Percentiles rank a stretch among this genome's conserved stretches.
Evolutionary conservation across 2,113 vertebrate species (phyloP).

Genomic region (Anas platyrhynchos): DNA sequence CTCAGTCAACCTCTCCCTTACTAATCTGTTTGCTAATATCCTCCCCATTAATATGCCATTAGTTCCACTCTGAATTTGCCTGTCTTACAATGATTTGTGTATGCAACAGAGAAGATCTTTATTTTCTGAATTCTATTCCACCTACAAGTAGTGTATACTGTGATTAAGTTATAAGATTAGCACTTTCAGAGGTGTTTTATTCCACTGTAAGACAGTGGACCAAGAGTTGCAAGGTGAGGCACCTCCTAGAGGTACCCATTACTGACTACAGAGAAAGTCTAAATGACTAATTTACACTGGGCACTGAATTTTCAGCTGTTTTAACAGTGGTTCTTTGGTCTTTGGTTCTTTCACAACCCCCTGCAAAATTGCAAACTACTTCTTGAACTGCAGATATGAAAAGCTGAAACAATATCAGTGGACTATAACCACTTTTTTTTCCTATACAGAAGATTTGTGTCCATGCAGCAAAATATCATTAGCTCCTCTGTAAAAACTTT

Average conservation of each 20-base stretch:
- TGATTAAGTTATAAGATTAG: not conserved
- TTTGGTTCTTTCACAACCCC: not conserved
- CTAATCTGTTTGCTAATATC: not conserved
- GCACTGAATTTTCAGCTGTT: not conserved
- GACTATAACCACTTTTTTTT: not conserved
- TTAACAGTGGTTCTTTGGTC: not conserved
- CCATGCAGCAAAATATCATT: not conserved
- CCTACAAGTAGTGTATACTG: not conserved
- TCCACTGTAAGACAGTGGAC: not conserved
- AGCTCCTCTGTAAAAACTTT: not conserved
- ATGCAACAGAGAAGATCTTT: not conserved
- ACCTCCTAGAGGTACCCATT: not conserved
- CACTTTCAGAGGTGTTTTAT: not conserved
- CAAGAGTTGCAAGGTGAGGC: not conserved
- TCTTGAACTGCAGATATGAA: not conserved
- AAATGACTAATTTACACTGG: not conserved
- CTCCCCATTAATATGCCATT: not conserved
- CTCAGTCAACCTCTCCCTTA: not conserved
- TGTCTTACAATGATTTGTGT: not conserved
- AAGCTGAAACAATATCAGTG: not conserved
- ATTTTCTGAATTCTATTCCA: not conserved
- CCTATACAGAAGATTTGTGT: not conserved
- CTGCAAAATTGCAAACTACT: not conserved
- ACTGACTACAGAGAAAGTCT: not conserved
- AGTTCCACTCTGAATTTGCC: not conserved